These are phyloP conservation scores for Pyrrhura leucotis DNA, from an alignment of 2,797 vertebrate species.

Conservation along the genomic window DNA sequence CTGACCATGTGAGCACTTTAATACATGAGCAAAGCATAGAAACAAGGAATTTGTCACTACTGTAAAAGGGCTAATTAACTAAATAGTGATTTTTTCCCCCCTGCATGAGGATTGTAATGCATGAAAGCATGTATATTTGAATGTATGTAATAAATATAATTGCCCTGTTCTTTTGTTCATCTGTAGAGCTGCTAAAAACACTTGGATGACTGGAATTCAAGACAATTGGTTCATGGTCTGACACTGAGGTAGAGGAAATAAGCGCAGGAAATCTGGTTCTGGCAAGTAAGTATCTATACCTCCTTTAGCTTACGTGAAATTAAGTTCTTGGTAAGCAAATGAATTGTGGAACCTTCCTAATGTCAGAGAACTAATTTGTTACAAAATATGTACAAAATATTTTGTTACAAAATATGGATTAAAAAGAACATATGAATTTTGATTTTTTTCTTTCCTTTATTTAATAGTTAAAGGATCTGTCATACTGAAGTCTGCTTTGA, in stretches of 20 bases:
- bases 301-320: neutral
- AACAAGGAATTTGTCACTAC: neutral
- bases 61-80: neutral
- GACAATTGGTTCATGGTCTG: neutral
- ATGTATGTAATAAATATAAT: neutral
- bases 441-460: constrained; percentile 24
- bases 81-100: neutral
- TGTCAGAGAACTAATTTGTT: neutral
- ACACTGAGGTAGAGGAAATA: neutral
- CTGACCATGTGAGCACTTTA: neutral
- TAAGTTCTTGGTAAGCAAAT: neutral
- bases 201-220: constrained; percentile 6
- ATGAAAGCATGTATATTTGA: neutral
- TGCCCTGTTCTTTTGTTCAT: neutral
- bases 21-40: neutral
- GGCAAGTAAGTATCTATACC: neutral
- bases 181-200: neutral
- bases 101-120: neutral
- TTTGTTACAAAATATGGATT: neutral
- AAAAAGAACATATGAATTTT: neutral
- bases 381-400: neutral
- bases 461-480: constrained; percentile 33
- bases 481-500: neutral
- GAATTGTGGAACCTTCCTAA: neutral
- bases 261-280: neutral